Percentiles rank a stretch among this genome's conserved stretches.
Conservation (phyloP, 2,888 invertebrate genomes). For the Melipona beecheii region DNA sequence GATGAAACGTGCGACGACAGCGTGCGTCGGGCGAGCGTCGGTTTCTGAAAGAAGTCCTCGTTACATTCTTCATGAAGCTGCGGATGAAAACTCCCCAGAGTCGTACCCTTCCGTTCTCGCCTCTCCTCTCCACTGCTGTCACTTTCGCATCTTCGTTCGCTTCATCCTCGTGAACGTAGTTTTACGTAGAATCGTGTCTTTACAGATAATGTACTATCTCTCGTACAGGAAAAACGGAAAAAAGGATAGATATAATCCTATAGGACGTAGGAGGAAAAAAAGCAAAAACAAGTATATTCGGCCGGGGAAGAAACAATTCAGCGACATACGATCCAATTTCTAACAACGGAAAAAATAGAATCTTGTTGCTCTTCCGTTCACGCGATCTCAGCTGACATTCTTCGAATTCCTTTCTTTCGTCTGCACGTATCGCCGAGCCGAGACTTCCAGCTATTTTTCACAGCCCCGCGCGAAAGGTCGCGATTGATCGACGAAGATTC, state of each 20-base stretch:
- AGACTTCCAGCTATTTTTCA: constrained; percentile 22
- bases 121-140: background rate
- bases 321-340: constrained; percentile 26
- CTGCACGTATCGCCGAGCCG: constrained; percentile 4
- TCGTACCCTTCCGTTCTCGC: background rate
- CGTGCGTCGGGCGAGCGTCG: background rate
- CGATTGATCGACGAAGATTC: constrained; percentile 19
- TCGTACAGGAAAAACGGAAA: no score
- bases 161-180: background rate
- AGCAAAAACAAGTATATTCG: no score
- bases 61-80: constrained; percentile 47
- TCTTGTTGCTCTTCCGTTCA: background rate
- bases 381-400: constrained; percentile 29
- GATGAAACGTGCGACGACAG: constrained; percentile 18
- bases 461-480: constrained; percentile 12
- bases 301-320: background rate
- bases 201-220: background rate
- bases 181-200: background rate
- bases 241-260: background rate
- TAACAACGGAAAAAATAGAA: background rate
- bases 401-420: constrained; percentile 1
- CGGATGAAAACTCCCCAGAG: constrained; percentile 17
- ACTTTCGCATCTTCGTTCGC: background rate
- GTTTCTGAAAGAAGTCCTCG: constrained; percentile 7
- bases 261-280: background rate